Evolutionary conservation across 2,113 vertebrate species (phyloP).

Genomic region (Hylia prasina): DNA sequence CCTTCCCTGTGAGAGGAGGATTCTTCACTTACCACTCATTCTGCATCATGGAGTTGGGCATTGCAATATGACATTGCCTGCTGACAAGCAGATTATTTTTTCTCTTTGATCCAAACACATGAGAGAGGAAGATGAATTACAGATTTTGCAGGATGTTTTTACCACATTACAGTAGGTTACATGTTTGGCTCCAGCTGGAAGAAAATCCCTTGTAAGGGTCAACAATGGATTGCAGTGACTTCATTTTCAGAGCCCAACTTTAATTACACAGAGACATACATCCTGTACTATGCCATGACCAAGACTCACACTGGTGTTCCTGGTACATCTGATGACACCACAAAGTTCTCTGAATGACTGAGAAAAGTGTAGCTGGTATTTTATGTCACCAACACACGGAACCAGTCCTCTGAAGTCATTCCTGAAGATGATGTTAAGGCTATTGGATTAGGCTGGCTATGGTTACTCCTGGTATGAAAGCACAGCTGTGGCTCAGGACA

Average conservation of each 20-base stretch:
- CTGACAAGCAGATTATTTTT: not conserved
- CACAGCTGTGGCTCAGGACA: not conserved
- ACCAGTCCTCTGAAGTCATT: not conserved
- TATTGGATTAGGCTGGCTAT: not conserved
- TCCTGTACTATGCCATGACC: not conserved
- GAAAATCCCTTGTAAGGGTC: not conserved
- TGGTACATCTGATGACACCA: not conserved
- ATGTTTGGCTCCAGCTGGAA: not conserved
- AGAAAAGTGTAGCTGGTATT: not conserved
- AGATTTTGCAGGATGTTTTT: not conserved
- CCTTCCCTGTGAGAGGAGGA: not conserved
- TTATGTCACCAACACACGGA: not conserved
- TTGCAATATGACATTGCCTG: not conserved
- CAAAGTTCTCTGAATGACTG: not conserved
- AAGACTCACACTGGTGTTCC: not conserved
- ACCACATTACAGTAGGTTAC: not conserved
- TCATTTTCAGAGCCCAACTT: not conserved
- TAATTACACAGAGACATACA: not conserved
- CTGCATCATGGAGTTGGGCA: not conserved
- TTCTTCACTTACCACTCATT: not conserved
- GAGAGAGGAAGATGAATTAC: not conserved
- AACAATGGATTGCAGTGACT: not conserved
- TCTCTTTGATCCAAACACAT: not conserved
- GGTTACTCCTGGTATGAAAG: not conserved
- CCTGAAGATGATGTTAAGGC: conserved; percentile 4